Evolutionary conservation across 2,797 vertebrate genomes (phyloP).

Genomic region (Pachyuromys duprasi): DNA sequence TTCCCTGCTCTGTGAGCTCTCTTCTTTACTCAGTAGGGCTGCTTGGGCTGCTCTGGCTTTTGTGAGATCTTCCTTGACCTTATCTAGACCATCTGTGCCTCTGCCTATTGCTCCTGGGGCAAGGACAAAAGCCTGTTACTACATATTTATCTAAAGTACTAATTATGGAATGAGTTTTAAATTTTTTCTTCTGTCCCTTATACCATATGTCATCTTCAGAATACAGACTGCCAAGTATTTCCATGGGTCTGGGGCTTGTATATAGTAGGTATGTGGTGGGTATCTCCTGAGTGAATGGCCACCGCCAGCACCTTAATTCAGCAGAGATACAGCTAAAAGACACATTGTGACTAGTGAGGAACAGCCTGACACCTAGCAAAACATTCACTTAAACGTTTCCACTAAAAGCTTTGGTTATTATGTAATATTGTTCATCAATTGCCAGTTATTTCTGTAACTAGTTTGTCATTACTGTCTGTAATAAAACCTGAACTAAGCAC

Average conservation of each 20-base stretch:
- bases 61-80: background rate
- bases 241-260: background rate
- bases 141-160: background rate
- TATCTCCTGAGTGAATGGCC: background rate
- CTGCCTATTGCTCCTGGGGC: background rate
- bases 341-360: background rate
- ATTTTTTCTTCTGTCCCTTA: conserved; percentile 12
- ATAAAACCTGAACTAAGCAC: conserved; percentile 78
- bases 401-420: conserved; percentile 65
- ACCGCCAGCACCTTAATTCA: conserved; percentile 26
- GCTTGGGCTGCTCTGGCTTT: background rate
- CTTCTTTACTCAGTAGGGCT: background rate
- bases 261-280: conserved; percentile 16
- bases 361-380: conserved; percentile 37
- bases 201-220: background rate
- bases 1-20: background rate
- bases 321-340: background rate
- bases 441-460: conserved; percentile 78
- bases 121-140: background rate
- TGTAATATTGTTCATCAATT: conserved; percentile 74
- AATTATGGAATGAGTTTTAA: background rate
- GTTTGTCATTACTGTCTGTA: conserved; percentile 75
- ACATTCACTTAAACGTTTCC: conserved; percentile 55
- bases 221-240: conserved; percentile 1
- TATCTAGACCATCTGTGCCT: background rate